Base-by-base conservation (phyloP, 2,113 vertebrate genomes). In the Platysternon megacephalum region DNA sequence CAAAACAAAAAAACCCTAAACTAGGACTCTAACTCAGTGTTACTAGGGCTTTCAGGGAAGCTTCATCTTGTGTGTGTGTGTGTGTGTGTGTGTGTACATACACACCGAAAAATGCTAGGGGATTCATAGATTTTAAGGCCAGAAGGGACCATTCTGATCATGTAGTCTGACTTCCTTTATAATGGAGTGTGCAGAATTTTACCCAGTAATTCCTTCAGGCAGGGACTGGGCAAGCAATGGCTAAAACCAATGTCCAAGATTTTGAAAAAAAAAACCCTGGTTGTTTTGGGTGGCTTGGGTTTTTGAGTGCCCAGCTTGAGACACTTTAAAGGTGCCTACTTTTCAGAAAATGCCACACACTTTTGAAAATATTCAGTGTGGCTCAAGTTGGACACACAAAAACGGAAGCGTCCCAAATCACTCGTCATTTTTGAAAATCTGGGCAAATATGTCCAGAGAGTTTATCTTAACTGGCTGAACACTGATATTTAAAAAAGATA, bases 41-140 rank as follows among this genome's bases (percentile, higher is more conserved):
- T 95, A 82, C 58, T 95, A 87, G 93, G 94, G 82, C 83, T 95
- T 96, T 96, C 89, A 92, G 84, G 85, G 90, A 95, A 97, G 61
- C 82, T 17, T 74, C 58, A 51, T 93, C 52, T 84, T 94, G 82
- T n/a, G 42, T 17, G 2, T 76, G 76, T 26, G 29, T 90, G 55
- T 84, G 21, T 79, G 52, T 91, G 24, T 2, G 3, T 32, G 13
- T 52, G 35, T 21, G 11, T 6, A 2, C 82, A 76, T 3, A 84
- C 46, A 82, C 65, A 74, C 0, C 0, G 35, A 91, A 89, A 86
- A 68, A 79, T 39, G 5, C 5, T 53, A 46, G 79, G 0, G 0
- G 14, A 79, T 49, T 19, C 21, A 32, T 11, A 78, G 24, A 32
- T 90, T 79, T 94, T 42, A 68, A 84, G 85, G 14, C 1, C 6